Conservation (phyloP, 2,113 vertebrate genomes). For the Pedetes capensis region DNA sequence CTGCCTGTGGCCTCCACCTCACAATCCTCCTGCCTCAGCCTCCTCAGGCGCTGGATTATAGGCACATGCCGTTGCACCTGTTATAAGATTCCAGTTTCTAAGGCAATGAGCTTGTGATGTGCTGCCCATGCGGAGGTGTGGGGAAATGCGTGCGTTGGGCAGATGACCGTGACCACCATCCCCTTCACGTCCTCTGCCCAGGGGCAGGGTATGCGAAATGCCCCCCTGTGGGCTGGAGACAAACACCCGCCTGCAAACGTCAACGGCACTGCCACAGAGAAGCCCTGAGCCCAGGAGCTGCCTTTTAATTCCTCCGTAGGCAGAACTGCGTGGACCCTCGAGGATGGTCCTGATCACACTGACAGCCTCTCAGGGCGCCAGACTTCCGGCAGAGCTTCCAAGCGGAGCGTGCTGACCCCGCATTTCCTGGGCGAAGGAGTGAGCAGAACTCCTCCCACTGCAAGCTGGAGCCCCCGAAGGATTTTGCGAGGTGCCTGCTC, state of each 20-base stretch:
- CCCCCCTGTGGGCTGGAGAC: not conserved
- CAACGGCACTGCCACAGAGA: not conserved
- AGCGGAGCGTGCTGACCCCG: not conserved
- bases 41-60: too few species aligned
- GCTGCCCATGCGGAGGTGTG: not conserved
- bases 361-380: not conserved
- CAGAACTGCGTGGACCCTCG: not conserved
- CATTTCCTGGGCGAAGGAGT: not conserved
- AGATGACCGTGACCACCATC: not conserved
- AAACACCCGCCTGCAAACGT: not conserved
- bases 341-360: not conserved
- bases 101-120: not conserved
- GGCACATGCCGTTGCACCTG: too few species aligned
- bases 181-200: not conserved
- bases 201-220: not conserved
- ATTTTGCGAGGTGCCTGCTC: not conserved
- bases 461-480: not conserved
- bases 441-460: not conserved
- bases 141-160: not conserved
- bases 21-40: too few species aligned
- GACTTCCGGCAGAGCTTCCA: not conserved
- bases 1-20: too few species aligned
- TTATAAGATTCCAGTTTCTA: not conserved
- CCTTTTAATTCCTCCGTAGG: not conserved
- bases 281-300: not conserved